Evolutionary conservation across 2,797 vertebrate genomes (phyloP).

Genomic region (Myiotriccus ornatus): DNA sequence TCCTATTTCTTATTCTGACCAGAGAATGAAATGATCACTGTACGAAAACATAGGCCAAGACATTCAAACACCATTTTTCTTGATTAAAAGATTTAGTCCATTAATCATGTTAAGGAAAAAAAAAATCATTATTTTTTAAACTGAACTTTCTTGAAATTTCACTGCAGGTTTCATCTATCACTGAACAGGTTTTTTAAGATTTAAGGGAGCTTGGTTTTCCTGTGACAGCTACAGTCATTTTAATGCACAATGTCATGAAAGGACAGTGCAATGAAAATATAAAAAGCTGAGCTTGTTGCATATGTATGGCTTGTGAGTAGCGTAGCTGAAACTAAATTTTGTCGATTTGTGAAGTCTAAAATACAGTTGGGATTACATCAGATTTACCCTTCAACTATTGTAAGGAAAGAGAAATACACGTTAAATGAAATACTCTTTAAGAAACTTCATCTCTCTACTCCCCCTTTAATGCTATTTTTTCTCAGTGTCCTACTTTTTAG

Average conservation of each 20-base stretch:
- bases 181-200: slow-evolving; percentile 56
- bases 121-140: background rate
- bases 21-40: background rate
- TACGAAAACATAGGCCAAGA: background rate
- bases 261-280: slow-evolving; percentile 65
- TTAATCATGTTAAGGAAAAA: background rate
- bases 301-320: slow-evolving; percentile 70
- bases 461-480: slow-evolving; percentile 29
- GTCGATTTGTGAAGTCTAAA: slow-evolving; percentile 64
- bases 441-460: background rate
- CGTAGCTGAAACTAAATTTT: slow-evolving; percentile 64
- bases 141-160: slow-evolving; percentile 38
- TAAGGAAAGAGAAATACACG: slow-evolving; percentile 51
- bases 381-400: slow-evolving; percentile 66
- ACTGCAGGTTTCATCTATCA: slow-evolving; percentile 1
- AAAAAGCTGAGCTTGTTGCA: slow-evolving; percentile 66
- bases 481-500: slow-evolving; percentile 33
- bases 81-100: background rate
- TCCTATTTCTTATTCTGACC: background rate
- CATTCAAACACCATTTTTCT: background rate
- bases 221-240: slow-evolving; percentile 63
- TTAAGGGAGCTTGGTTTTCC: slow-evolving; percentile 62
- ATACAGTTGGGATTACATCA: slow-evolving; percentile 63
- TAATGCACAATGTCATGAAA: slow-evolving; percentile 68
- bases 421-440: slow-evolving; percentile 41